These are phyloP conservation scores for Matsumyia berberina DNA, from an alignment of 2,888 invertebrate species.

Conservation along the genomic window DNA sequence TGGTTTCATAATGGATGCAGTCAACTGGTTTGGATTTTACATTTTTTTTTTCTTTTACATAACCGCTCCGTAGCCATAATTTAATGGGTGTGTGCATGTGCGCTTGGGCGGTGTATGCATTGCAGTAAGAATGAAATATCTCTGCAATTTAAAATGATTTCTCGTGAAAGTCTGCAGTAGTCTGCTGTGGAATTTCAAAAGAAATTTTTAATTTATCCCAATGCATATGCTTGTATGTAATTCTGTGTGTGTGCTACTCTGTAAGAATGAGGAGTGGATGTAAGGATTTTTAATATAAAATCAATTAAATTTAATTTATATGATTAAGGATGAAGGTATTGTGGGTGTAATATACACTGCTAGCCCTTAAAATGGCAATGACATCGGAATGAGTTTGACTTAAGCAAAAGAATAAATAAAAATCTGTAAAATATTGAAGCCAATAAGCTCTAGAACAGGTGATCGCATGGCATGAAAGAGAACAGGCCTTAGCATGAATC, in stretches of 20 bases:
- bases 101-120: constrained; percentile 37
- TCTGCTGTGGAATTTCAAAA: constrained; percentile 28
- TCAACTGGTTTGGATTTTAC: constrained; percentile 70
- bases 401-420: too few species aligned
- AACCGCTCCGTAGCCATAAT: constrained; percentile 66
- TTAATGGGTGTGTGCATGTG: constrained; percentile 67
- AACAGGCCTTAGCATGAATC: too few species aligned
- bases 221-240: neutral
- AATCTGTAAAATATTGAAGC: too few species aligned
- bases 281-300: neutral
- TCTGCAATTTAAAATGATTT: constrained; percentile 23
- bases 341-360: too few species aligned
- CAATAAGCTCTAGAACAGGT: too few species aligned
- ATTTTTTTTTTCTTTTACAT: constrained; percentile 64
- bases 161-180: constrained; percentile 21
- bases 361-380: too few species aligned
- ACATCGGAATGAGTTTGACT: too few species aligned
- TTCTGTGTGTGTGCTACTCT: neutral
- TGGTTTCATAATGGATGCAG: constrained; percentile 74
- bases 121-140: constrained; percentile 32
- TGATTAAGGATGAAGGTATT: neutral
- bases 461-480: too few species aligned
- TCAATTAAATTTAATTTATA: neutral
- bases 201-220: constrained; percentile 3
- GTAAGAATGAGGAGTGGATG: neutral